Base-by-base conservation (phyloP, 2,888 invertebrate genomes). In the Mesorhabditis belari region DNA sequence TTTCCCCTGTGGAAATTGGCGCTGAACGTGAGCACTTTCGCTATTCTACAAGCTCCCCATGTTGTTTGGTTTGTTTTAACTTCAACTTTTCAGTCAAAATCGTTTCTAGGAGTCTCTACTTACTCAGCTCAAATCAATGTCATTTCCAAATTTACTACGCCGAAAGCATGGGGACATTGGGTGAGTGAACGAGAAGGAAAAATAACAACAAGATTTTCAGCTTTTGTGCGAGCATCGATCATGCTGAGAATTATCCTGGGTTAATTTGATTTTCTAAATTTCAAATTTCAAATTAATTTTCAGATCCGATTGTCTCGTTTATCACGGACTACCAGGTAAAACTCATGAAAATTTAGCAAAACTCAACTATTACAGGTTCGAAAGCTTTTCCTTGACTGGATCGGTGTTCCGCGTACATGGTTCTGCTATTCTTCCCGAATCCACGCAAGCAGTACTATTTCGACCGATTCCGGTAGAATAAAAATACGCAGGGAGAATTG, bases 1-100 rank as follows among this genome's bases (percentile, higher is more conserved):
- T 69, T 69, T 51, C 69, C 69, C 6, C 50, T 69, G 25, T 69
- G 69, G 69, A 69, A 69, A 44, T 53, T 69, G 55, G 62, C 71
- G 1, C 44, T 69, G 53, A 67, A 71, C 49, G 69, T 69, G 19
- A 57, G 57, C 35, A 69, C 69, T 5, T 69, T 69, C 51, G 69
- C 71, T 28, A 28, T 57, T 28, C 65, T 69, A 57, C 52, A 69
- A 55, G 26, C 53, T 26, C 65, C 65, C 29, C 71, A 69, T 55
- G 68, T 63, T 12, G 56, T 62, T 26, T 69, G 69, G 69, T 35
- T 17, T 17, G 12, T 35, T 2, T 17, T 9, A 1, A n/a, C 1
- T 35, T 35, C n/a, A n/a, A n/a, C n/a, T n/a, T n/a, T n/a, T n/a
- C n/a, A n/a, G n/a, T n/a, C n/a, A n/a, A n/a, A n/a, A n/a, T n/a